phyloP scores from a whole-genome alignment of 2,888 invertebrate genomes.

The Chymomyza procnemis region DNA sequence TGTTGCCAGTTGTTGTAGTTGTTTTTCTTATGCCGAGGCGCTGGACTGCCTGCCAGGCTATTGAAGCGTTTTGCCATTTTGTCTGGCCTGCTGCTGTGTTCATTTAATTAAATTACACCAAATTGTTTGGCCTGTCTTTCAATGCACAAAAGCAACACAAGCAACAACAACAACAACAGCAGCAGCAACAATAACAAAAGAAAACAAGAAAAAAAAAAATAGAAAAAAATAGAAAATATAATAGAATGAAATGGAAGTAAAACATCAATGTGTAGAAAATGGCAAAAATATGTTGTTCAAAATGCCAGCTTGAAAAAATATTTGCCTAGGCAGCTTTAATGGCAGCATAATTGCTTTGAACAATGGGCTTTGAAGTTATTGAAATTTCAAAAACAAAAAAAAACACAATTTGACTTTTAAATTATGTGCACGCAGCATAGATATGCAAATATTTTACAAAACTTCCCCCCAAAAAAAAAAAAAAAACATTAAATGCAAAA shows the following conservation, averaged over 20 bases:
- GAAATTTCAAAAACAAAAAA: constrained; percentile 48
- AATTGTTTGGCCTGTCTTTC: constrained; percentile 65
- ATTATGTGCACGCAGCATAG: background rate
- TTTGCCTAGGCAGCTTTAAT: constrained; percentile 35
- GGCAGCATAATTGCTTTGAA: constrained; percentile 43
- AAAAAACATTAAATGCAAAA: background rate
- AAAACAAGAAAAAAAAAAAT: background rate
- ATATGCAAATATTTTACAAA: background rate
- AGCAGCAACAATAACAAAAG: background rate
- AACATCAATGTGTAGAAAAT: constrained; percentile 59
- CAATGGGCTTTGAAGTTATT: constrained; percentile 1
- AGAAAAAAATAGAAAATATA: background rate
- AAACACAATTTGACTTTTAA: constrained; percentile 43
- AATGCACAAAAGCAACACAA: constrained; percentile 14
- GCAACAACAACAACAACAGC: constrained; percentile 10
- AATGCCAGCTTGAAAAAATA: constrained; percentile 43
- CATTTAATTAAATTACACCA: constrained; percentile 75
- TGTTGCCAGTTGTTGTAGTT: background rate
- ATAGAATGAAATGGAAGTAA: background rate
- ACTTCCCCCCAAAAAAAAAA: background rate
- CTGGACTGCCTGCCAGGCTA: constrained; percentile 3
- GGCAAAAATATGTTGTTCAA: constrained; percentile 47
- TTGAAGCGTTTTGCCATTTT: constrained; percentile 6
- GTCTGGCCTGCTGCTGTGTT: constrained; percentile 61
- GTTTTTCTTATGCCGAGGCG: constrained; percentile 1